These are phyloP conservation scores for Eupsilia transversa DNA, from an alignment of 2,888 invertebrate genomes.

Conservation along the genomic window DNA sequence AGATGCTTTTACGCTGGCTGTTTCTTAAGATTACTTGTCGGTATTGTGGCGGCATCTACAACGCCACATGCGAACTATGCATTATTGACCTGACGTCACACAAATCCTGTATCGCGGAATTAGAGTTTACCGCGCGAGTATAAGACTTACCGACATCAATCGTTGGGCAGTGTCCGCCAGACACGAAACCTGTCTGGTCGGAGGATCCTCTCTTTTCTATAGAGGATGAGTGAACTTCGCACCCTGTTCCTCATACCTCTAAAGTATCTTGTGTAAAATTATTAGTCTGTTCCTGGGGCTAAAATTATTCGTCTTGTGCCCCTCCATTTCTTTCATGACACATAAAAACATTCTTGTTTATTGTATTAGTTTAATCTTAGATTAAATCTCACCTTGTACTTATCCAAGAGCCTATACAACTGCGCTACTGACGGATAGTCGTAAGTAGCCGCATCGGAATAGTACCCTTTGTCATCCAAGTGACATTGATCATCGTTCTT, in stretches of 20 bases:
- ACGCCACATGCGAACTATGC: too few species aligned
- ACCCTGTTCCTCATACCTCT: too few species aligned
- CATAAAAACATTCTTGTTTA: neutral
- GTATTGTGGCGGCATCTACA: too few species aligned
- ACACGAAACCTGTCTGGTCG: too few species aligned
- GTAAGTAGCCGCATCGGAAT: slow-evolving; percentile 91
- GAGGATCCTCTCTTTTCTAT: too few species aligned
- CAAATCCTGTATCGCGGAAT: too few species aligned
- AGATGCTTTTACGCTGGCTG: neutral
- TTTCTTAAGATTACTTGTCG: too few species aligned
- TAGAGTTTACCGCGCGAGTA: too few species aligned
- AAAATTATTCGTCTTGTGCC: neutral
- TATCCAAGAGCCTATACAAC: slow-evolving; percentile 92
- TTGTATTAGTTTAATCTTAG: neutral
- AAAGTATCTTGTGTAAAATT: neutral
- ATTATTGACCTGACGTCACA: too few species aligned
- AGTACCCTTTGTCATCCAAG: slow-evolving; percentile 92
- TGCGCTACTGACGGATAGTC: slow-evolving; percentile 97
- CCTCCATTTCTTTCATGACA: neutral
- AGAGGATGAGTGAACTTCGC: too few species aligned
- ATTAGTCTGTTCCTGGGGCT: neutral
- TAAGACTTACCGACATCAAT: too few species aligned
- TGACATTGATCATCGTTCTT: slow-evolving; percentile 94
- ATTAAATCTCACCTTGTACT: slow-evolving; percentile 90
- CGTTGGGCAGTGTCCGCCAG: too few species aligned